A percentile compares a stretch with the other conserved stretches of the same genome.
Evolutionary conservation across 1,140 invertebrate species (phyloP).

Genomic region (Microplitis mediator): DNA sequence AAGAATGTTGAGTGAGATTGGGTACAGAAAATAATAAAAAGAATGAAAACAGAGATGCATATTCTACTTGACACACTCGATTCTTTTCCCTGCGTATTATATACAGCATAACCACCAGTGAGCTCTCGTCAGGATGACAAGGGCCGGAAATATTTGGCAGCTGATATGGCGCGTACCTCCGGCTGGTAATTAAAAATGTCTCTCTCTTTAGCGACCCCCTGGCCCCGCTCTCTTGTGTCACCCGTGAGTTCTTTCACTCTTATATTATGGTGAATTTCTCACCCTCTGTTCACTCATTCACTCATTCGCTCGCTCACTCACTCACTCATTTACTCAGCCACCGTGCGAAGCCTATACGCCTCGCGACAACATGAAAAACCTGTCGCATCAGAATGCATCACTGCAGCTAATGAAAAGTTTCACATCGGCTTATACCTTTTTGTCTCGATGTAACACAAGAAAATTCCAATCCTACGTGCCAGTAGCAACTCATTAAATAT

Average conservation of each 20-base stretch:
- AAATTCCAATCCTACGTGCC: no score
- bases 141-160: conserved; percentile 54
- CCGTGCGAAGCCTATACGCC: conserved; percentile 20
- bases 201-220: conserved; percentile 37
- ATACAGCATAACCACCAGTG: no score
- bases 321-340: conserved; percentile 11
- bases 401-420: conserved; percentile 53
- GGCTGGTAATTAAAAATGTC: conserved; percentile 57
- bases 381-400: conserved; percentile 53
- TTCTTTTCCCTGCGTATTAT: conserved; percentile 3
- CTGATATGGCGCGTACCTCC: conserved; percentile 48
- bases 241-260: conserved; percentile 2
- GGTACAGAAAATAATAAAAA: no score
- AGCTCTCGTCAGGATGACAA: conserved; percentile 37
- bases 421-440: conserved; percentile 47
- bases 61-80: conserved; percentile 8
- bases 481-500: no score
- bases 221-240: conserved; percentile 22
- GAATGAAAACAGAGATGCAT: conserved; percentile 3
- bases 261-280: neutral
- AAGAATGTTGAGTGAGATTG: no score
- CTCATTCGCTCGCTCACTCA: conserved; percentile 16
- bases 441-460: no score
- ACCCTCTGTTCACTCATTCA: neutral
- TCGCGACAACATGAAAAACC: conserved; percentile 33